phyloP scores from a whole-genome alignment of 2,888 invertebrate genomes.

The Sphinx pinastri region DNA sequence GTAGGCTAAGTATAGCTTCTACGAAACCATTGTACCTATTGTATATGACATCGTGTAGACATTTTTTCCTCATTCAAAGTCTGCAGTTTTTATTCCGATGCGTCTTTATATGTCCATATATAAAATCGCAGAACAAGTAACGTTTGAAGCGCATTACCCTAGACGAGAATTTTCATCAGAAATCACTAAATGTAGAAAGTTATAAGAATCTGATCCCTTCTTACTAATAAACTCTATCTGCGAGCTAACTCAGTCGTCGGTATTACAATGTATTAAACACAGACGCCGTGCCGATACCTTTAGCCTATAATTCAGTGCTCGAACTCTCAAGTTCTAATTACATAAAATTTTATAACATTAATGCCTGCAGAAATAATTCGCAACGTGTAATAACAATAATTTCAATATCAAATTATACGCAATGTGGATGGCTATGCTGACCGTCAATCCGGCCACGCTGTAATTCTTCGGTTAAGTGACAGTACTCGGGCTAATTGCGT shows the following conservation, averaged over 20 bases:
- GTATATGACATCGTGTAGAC: too few species aligned
- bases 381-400: constrained; percentile 15
- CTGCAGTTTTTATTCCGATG: too few species aligned
- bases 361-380: constrained; percentile 15
- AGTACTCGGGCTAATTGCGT: constrained; percentile 58
- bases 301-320: constrained; percentile 12
- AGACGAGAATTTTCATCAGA: too few species aligned
- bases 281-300: not conserved
- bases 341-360: constrained; percentile 17
- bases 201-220: not conserved
- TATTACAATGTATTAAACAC: constrained; percentile 2
- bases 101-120: too few species aligned
- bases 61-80: too few species aligned
- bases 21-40: not conserved
- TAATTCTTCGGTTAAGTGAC: constrained; percentile 53
- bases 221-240: not conserved
- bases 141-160: too few species aligned
- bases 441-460: constrained; percentile 31
- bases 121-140: too few species aligned
- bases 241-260: not conserved
- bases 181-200: too few species aligned
- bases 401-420: constrained; percentile 16
- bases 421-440: constrained; percentile 2
- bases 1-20: not conserved
- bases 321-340: constrained; percentile 16